phyloP scores from a whole-genome alignment of 2,888 invertebrate species.

The Lamellibrachia satsuma region DNA sequence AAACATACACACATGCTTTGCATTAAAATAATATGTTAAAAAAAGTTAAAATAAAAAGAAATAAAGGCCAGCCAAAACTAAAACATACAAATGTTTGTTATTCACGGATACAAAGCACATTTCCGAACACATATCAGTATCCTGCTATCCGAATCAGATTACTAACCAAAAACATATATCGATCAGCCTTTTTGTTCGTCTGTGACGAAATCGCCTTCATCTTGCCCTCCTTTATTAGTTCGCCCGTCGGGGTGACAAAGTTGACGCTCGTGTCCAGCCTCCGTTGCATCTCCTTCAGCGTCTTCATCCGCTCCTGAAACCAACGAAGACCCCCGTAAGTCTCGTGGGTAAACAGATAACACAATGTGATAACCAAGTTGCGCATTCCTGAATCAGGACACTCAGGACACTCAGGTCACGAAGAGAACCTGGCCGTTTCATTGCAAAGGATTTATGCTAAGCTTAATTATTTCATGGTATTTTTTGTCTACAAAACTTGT shows the following conservation, averaged over 20 bases:
- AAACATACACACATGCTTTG: background rate
- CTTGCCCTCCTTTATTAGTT: conserved; percentile 22
- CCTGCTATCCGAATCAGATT: background rate
- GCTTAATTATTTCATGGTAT: no score
- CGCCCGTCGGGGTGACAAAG: conserved; percentile 22
- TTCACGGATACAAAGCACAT: no score
- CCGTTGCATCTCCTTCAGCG: conserved; percentile 18
- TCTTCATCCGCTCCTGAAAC: conserved; percentile 6
- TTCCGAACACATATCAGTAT: no score
- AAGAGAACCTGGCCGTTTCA: no score
- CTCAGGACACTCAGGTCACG: no score
- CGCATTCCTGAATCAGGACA: no score
- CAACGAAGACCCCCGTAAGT: background rate
- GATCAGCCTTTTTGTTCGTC: conserved; percentile 22
- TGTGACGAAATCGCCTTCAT: conserved; percentile 21
- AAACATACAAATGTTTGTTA: no score
- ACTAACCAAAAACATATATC: conserved; percentile 26
- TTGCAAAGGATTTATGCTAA: no score
- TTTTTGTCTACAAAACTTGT: no score
- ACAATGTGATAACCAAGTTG: background rate
- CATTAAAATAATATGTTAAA: background rate
- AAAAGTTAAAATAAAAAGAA: no score
- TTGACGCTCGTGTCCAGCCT: conserved; percentile 23
- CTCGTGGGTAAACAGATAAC: background rate
- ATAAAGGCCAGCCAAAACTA: no score